Conservation (phyloP, 2,888 invertebrate genomes). For the Taenaris catops region DNA sequence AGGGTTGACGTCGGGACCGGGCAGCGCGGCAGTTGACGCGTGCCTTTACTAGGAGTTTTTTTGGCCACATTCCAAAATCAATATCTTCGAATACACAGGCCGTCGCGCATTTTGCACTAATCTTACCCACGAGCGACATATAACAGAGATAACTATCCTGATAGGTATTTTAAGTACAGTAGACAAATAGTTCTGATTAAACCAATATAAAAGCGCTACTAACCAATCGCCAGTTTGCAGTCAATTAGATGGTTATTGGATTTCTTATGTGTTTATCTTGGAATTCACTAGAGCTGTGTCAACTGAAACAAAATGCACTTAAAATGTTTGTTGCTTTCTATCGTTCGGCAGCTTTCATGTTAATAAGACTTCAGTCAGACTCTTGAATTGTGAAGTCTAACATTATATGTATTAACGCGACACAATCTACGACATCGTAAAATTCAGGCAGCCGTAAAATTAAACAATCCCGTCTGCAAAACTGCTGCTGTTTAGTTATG, state of each 20-base stretch:
- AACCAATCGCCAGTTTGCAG: conserved; percentile 9
- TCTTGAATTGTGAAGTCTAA: conserved; percentile 13
- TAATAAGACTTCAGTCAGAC: conserved; percentile 14
- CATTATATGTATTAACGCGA: conserved; percentile 18
- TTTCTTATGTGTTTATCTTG: conserved; percentile 6
- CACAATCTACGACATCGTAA: conserved; percentile 23
- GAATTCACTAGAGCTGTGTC: neutral
- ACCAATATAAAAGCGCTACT: conserved; percentile 4
- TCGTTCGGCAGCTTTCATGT: conserved; percentile 7
- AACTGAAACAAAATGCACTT: conserved; percentile 4
- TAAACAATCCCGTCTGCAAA: no score
- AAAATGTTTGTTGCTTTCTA: conserved; percentile 3
- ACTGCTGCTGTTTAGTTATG: no score
- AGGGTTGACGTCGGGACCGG: conserved; percentile 74
- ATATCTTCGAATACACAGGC: conserved; percentile 72
- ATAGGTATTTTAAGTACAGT: conserved; percentile 13
- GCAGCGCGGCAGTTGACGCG: conserved; percentile 75
- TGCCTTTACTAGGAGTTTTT: conserved; percentile 71
- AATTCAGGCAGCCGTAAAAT: no score
- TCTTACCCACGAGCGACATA: conserved; percentile 51
- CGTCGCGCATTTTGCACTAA: conserved; percentile 73
- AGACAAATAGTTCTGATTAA: conserved; percentile 8
- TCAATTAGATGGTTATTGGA: conserved; percentile 12
- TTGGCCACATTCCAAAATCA: conserved; percentile 78
- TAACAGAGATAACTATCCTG: conserved; percentile 31